These are phyloP conservation scores for Vulpes vulpes DNA, from an alignment of 2,113 vertebrate genomes.

Conservation along the genomic window DNA sequence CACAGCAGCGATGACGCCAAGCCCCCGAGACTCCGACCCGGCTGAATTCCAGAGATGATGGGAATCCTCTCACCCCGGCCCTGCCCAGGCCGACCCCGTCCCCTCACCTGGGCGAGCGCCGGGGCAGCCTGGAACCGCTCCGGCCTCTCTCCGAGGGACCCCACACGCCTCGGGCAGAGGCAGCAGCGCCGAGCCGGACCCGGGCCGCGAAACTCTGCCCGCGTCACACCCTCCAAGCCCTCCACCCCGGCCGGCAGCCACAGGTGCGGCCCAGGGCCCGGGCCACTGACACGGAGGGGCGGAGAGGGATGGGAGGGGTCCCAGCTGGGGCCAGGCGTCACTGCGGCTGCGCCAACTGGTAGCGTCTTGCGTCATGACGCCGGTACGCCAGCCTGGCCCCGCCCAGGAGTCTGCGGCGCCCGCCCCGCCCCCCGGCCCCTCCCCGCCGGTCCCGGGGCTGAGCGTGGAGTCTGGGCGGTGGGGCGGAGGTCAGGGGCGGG, in stretches of 20 bases:
- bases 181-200: background rate
- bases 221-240: background rate
- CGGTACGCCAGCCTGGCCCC: background rate
- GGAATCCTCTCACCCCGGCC: background rate
- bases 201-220: background rate
- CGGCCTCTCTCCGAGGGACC: slow-evolving; percentile 48
- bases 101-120: slow-evolving; percentile 44
- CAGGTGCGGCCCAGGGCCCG: background rate
- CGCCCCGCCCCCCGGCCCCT: background rate
- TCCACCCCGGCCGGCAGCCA: background rate
- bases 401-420: background rate
- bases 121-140: slow-evolving; percentile 29
- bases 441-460: accelerated
- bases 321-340: background rate
- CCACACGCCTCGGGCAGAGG: background rate
- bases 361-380: slow-evolving; percentile 62
- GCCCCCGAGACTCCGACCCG: background rate
- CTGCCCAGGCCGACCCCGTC: accelerated
- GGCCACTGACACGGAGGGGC: slow-evolving; percentile 26
- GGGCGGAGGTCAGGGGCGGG: accelerated
- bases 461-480: background rate
- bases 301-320: background rate
- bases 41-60: no score
- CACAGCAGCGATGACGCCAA: background rate
- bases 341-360: slow-evolving; percentile 63